Percentiles rank a stretch among this genome's conserved stretches.
Evolutionary conservation across 2,113 vertebrate genomes (phyloP).

Genomic region (Thunnus thynnus): DNA sequence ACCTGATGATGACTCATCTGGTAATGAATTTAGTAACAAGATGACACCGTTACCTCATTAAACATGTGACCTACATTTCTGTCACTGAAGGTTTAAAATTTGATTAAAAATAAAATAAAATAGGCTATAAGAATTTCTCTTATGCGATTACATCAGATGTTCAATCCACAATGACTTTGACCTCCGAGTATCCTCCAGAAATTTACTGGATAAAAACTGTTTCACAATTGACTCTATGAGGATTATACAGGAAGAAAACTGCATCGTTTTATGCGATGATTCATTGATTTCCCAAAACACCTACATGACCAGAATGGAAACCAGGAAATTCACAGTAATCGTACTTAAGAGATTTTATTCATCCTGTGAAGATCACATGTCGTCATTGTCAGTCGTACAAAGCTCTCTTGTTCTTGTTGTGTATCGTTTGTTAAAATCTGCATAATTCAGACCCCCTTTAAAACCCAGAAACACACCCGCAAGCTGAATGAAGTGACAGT

Average conservation of each 20-base stretch:
- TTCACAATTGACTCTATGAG: background rate
- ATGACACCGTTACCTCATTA: background rate
- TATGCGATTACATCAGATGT: background rate
- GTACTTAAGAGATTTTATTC: too few relatives aligned
- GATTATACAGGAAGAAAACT: background rate
- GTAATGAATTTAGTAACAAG: background rate
- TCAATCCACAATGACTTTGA: background rate
- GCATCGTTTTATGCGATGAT: slow-evolving; percentile 27
- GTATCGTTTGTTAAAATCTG: background rate
- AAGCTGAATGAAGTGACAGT: too few relatives aligned
- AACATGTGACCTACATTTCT: background rate
- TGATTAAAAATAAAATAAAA: too few relatives aligned
- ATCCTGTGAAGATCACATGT: too few relatives aligned
- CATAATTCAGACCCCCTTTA: background rate
- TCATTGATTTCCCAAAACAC: slow-evolving; percentile 10
- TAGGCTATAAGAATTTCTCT: too few relatives aligned
- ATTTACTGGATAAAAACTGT: background rate
- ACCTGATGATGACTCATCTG: background rate
- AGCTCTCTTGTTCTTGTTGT: too few relatives aligned
- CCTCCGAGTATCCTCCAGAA: background rate
- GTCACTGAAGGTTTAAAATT: too few relatives aligned
- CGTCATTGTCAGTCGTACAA: too few relatives aligned
- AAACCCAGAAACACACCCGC: too few relatives aligned
- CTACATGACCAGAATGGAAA: background rate
- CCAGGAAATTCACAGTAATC: background rate